Percentiles rank a stretch among this genome's conserved stretches.
Conservation (phyloP, 1,140 invertebrate species). For the Cotesia chilonis region DNA sequence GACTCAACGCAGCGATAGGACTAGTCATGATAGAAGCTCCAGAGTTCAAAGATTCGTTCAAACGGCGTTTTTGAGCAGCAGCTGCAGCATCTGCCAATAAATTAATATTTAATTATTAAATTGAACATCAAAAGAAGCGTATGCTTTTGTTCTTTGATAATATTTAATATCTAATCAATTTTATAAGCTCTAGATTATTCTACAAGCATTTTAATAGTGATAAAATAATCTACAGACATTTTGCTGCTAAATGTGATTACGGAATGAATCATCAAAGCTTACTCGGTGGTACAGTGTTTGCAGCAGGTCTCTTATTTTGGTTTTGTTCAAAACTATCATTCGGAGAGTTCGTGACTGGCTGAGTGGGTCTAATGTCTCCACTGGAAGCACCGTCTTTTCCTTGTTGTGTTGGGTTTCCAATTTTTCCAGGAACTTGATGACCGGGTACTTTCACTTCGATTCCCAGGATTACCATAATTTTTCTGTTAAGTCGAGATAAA, state of each 20-base stretch:
- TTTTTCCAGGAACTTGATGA: conserved; percentile 73
- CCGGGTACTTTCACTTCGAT: conserved; percentile 79
- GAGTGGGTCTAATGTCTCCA: conserved; percentile 43
- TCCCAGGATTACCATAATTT: conserved; percentile 84
- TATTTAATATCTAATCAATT: too few relatives aligned
- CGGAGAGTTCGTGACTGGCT: conserved; percentile 32
- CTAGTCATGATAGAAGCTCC: conserved; percentile 50
- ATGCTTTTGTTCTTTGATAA: too few relatives aligned
- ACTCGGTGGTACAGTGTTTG: neutral
- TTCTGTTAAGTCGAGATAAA: conserved; percentile 62
- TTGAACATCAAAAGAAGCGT: too few relatives aligned
- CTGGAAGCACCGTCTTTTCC: conserved; percentile 42
- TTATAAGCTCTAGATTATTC: too few relatives aligned
- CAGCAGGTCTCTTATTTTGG: conserved; percentile 21
- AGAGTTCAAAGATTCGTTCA: conserved; percentile 40
- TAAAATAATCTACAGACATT: too few relatives aligned
- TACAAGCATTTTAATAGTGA: too few relatives aligned
- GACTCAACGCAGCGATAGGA: conserved; percentile 84
- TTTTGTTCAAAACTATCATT: conserved; percentile 43
- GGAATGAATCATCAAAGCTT: neutral
- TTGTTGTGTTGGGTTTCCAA: conserved; percentile 77
- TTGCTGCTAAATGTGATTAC: too few relatives aligned
- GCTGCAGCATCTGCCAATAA: conserved; percentile 3
- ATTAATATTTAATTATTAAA: too few relatives aligned
- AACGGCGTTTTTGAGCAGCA: conserved; percentile 15